Conservation (phyloP, 1,140 invertebrate species). For the Bombus fervidus region DNA sequence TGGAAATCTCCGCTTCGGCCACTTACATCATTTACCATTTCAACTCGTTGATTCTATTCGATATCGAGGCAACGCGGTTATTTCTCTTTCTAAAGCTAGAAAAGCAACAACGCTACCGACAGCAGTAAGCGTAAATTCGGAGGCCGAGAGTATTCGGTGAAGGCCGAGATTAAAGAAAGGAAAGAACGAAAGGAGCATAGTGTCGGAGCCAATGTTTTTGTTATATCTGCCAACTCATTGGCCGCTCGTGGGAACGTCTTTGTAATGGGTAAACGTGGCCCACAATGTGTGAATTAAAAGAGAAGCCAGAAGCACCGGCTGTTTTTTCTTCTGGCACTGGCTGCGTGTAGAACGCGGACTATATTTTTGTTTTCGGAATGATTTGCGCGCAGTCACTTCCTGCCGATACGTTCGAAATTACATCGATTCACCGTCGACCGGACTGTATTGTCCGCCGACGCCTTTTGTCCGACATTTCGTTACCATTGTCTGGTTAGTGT, state of each 20-base stretch:
- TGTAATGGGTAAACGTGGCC: slow-evolving; percentile 73
- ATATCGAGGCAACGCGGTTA: background rate
- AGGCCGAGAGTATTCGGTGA: slow-evolving; percentile 62
- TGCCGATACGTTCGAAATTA: slow-evolving; percentile 58
- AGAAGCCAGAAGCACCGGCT: slow-evolving; percentile 58
- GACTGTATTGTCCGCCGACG: slow-evolving; percentile 21
- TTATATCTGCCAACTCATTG: slow-evolving; percentile 78
- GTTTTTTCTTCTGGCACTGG: slow-evolving; percentile 57
- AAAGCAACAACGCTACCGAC: slow-evolving; percentile 4
- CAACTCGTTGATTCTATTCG: background rate
- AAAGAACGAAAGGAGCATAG: slow-evolving; percentile 42
- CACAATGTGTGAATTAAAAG: slow-evolving; percentile 79
- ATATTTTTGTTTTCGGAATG: slow-evolving; percentile 74
- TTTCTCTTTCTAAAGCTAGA: slow-evolving; percentile 1
- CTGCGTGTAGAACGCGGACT: slow-evolving; percentile 54
- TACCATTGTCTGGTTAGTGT: background rate
- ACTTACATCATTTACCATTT: background rate
- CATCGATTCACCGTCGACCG: slow-evolving; percentile 32
- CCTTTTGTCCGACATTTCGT: slow-evolving; percentile 38
- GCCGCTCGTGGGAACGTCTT: slow-evolving; percentile 75
- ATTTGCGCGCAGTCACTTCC: slow-evolving; percentile 74
- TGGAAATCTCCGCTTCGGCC: background rate
- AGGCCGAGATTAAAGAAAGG: slow-evolving; percentile 54
- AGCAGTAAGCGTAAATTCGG: slow-evolving; percentile 1
- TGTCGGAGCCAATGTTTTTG: slow-evolving; percentile 73